These are phyloP conservation scores for Chloropsis hardwickii DNA, from an alignment of 2,113 vertebrate genomes.

Conservation along the genomic window DNA sequence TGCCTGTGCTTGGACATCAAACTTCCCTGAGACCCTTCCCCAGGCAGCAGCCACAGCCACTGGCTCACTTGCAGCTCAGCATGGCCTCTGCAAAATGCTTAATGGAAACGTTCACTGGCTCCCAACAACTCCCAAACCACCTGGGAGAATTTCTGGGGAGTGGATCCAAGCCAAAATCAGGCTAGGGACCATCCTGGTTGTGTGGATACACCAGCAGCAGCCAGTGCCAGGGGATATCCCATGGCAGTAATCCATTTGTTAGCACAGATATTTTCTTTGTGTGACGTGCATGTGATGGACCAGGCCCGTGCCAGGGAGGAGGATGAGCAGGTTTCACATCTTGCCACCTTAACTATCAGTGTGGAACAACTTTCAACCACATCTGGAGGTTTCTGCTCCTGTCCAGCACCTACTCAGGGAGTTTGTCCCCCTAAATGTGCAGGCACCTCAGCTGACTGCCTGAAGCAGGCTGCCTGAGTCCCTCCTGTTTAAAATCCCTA, in stretches of 20 bases:
- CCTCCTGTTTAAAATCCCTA: neutral
- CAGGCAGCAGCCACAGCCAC: neutral
- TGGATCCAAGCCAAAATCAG: neutral
- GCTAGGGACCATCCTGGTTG: neutral
- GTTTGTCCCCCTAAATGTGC: neutral
- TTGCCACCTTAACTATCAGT: neutral
- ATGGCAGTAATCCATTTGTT: neutral
- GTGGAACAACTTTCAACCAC: neutral
- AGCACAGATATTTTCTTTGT: neutral
- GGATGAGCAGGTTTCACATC: neutral
- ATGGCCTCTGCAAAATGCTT: neutral
- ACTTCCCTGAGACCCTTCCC: neutral
- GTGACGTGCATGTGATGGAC: neutral
- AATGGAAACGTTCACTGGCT: accelerated
- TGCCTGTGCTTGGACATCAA: neutral
- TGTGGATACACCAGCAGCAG: neutral
- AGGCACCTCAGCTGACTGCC: neutral
- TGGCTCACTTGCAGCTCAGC: neutral
- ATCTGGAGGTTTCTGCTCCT: neutral
- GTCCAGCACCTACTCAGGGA: neutral
- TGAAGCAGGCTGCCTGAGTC: neutral
- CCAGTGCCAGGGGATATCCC: neutral
- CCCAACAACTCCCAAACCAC: neutral
- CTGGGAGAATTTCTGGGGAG: neutral
- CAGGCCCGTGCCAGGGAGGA: neutral